Evolutionary conservation across 2,888 invertebrate species (phyloP).

Genomic region (Scaeva pyrastri): DNA sequence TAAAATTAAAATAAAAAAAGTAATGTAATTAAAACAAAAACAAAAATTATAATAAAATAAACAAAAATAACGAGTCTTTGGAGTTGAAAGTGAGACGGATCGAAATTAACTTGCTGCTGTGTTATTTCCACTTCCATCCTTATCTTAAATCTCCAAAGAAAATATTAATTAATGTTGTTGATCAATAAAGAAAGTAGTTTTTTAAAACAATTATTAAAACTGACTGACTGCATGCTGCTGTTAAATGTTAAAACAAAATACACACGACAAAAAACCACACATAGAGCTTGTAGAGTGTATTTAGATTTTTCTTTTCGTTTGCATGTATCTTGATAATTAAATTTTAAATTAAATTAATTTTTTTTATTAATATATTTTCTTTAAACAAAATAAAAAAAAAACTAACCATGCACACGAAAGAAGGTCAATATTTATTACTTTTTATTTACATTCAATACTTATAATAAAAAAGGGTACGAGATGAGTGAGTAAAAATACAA

Average conservation of each 20-base stretch:
- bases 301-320: slow-evolving; percentile 47
- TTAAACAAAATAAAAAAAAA: slow-evolving; percentile 4
- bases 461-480: slow-evolving; percentile 57
- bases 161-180: slow-evolving; percentile 40
- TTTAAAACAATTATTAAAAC: slow-evolving; percentile 25
- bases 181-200: slow-evolving; percentile 38
- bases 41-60: neutral
- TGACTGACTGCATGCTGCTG: slow-evolving; percentile 73
- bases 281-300: slow-evolving; percentile 47
- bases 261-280: slow-evolving; percentile 23
- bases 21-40: slow-evolving; percentile 54
- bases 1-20: slow-evolving; percentile 41
- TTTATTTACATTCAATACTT: slow-evolving; percentile 44
- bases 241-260: slow-evolving; percentile 52
- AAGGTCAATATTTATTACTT: slow-evolving; percentile 62
- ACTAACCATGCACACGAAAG: slow-evolving; percentile 32
- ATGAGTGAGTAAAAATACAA: slow-evolving; percentile 65
- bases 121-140: slow-evolving; percentile 15
- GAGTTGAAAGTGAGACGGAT: neutral
- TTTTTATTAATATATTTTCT: slow-evolving; percentile 35
- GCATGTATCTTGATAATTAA: slow-evolving; percentile 37
- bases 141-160: slow-evolving; percentile 2
- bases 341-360: slow-evolving; percentile 29
- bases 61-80: slow-evolving; percentile 10
- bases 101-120: slow-evolving; percentile 60